A percentile compares a stretch with the other conserved stretches of the same genome.
These are phyloP conservation scores for Podarcis cretensis DNA, from an alignment of 2,113 vertebrate species.

Conservation along the genomic window DNA sequence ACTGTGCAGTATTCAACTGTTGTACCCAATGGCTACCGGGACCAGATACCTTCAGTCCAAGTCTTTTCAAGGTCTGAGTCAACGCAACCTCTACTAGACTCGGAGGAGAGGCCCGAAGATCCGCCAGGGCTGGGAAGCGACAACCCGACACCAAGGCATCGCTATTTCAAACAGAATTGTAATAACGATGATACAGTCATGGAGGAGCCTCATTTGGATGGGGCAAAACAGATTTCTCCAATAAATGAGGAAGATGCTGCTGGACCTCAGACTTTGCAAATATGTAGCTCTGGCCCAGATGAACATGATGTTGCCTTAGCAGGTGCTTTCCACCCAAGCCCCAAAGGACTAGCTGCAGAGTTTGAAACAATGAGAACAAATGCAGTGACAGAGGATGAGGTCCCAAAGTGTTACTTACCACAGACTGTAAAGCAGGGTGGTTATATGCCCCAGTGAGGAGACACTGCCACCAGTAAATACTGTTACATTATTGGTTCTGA, in stretches of 20 bases:
- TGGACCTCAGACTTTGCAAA: slow-evolving; percentile 71
- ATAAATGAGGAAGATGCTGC: slow-evolving; percentile 62
- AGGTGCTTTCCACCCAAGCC: slow-evolving; percentile 46
- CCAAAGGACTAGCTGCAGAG: slow-evolving; percentile 58
- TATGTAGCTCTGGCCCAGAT: slow-evolving; percentile 73
- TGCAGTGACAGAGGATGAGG: slow-evolving; percentile 62
- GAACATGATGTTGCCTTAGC: slow-evolving; percentile 60
- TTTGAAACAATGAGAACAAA: slow-evolving; percentile 51
- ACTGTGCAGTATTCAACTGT: slow-evolving; percentile 96
- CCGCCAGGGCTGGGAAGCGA: slow-evolving; percentile 58
- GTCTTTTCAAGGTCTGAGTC: slow-evolving; percentile 92
- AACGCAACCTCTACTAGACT: slow-evolving; percentile 93
- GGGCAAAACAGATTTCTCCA: slow-evolving; percentile 49
- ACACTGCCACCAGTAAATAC: slow-evolving; percentile 59
- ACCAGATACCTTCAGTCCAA: slow-evolving; percentile 86
- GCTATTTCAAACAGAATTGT: slow-evolving; percentile 80
- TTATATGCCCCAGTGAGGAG: slow-evolving; percentile 88
- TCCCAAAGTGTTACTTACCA: slow-evolving; percentile 85
- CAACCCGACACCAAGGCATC: slow-evolving; percentile 58
- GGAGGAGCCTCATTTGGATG: slow-evolving; percentile 73
- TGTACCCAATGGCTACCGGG: slow-evolving; percentile 90
- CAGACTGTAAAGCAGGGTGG: slow-evolving; percentile 85
- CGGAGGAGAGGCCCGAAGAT: slow-evolving; percentile 87
- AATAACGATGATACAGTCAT: slow-evolving; percentile 60
- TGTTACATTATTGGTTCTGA: slow-evolving; percentile 52